Conservation (phyloP, 2,888 invertebrate genomes). For the Glomeris marginata region DNA sequence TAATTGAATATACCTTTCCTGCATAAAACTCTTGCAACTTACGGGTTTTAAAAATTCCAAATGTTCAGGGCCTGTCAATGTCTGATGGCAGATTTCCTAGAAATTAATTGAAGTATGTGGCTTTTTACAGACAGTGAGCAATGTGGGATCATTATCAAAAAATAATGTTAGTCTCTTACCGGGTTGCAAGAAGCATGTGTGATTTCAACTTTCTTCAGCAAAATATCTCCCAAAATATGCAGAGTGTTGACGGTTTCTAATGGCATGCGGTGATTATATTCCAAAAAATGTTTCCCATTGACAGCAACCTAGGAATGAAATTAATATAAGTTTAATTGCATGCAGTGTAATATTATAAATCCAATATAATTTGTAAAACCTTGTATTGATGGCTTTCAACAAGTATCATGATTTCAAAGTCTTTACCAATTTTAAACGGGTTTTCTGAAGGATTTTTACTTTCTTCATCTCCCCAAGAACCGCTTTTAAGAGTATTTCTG, state of each 20-base stretch:
- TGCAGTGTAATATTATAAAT: no score
- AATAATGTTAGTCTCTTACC: constrained; percentile 2
- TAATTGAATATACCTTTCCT: no score
- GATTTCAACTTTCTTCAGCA: constrained; percentile 21
- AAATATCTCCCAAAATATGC: constrained; percentile 47
- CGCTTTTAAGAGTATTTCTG: constrained; percentile 49
- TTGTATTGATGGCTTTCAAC: constrained; percentile 35
- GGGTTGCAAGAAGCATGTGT: constrained; percentile 8
- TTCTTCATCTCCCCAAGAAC: constrained; percentile 61
- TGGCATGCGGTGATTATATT: constrained; percentile 49
- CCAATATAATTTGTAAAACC: constrained; percentile 16
- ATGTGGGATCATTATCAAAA: neutral
- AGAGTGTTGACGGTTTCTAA: constrained; percentile 40
- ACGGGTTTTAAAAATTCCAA: constrained; percentile 13
- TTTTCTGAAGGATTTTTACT: constrained; percentile 36
- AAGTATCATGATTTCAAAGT: constrained; percentile 43
- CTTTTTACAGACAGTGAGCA: neutral
- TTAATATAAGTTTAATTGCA: no score
- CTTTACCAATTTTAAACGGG: constrained; percentile 35
- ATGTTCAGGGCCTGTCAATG: no score
- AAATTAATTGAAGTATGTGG: neutral
- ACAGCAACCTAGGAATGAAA: constrained; percentile 40
- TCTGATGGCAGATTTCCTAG: no score
- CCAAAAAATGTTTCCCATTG: constrained; percentile 57
- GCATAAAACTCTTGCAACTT: constrained; percentile 6